Conservation (phyloP, 2,113 vertebrate genomes). For the Antechinus flavipes region DNA sequence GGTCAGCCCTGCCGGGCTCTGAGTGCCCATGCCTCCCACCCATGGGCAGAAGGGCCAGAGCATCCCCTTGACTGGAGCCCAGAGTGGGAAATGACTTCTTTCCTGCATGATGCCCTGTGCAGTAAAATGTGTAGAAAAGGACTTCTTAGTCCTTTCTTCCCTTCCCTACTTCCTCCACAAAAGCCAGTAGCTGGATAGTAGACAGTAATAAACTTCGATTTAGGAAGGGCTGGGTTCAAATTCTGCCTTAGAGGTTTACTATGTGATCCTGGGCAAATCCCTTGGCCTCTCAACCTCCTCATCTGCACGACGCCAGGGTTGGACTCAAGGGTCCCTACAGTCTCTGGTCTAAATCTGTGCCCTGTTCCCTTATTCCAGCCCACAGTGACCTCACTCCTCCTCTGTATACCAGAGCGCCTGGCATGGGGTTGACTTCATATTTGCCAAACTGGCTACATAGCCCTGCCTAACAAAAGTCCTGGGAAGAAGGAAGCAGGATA, state of each 20-base stretch:
- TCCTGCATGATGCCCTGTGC: background rate
- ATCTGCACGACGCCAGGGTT: background rate
- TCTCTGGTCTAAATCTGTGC: background rate
- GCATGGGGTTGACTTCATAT: background rate
- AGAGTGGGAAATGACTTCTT: background rate
- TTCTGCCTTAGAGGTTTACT: background rate
- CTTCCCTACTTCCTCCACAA: background rate
- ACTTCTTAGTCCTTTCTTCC: background rate
- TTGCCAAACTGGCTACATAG: background rate
- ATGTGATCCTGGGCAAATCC: background rate
- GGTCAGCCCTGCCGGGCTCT: no score
- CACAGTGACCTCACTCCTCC: background rate
- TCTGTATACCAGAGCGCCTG: background rate
- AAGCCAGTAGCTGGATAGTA: background rate
- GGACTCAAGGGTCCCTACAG: background rate
- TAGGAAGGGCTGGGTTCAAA: background rate
- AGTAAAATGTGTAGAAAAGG: background rate
- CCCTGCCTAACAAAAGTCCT: background rate
- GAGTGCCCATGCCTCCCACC: background rate
- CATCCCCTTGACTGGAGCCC: background rate
- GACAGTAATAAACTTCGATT: background rate
- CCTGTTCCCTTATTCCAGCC: background rate
- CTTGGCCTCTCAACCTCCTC: background rate
- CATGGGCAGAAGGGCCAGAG: background rate
- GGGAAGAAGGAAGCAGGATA: background rate